Conservation (phyloP, 2,113 vertebrate species). For the Xenotilapia flavipinnis region DNA sequence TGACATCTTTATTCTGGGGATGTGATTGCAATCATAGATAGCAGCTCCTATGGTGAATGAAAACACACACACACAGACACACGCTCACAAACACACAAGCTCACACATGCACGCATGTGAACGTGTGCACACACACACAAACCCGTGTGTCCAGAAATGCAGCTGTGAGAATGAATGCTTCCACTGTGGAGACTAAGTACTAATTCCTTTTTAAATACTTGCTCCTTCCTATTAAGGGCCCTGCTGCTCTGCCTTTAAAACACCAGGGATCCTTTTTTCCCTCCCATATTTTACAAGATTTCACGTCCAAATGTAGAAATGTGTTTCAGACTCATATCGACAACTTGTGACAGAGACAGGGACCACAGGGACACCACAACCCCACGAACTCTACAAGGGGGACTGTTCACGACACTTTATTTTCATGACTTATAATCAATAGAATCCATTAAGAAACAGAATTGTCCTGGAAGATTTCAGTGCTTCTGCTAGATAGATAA, state of each 20-base stretch:
- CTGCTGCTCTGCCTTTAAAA: constrained; percentile 9
- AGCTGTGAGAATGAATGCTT: constrained; percentile 70
- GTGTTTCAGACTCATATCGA: neutral
- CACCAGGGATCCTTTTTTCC: neutral
- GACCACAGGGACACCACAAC: neutral
- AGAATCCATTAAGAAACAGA: constrained; percentile 27
- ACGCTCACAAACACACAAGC: neutral
- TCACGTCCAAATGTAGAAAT: neutral
- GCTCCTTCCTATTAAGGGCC: constrained; percentile 23
- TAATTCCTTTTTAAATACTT: constrained; percentile 53
- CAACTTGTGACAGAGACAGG: neutral
- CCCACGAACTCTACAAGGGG: neutral
- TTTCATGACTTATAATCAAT: constrained; percentile 49
- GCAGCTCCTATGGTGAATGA: constrained; percentile 31
- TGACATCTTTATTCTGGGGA: constrained; percentile 56
- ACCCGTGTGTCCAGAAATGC: constrained; percentile 56
- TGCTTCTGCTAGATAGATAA: neutral
- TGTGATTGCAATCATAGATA: constrained; percentile 62
- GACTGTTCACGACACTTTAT: neutral
- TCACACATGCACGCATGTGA: neutral
- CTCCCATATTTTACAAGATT: neutral
- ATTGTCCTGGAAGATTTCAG: neutral
- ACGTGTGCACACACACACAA: constrained; percentile 30
- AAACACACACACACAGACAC: constrained; percentile 6
- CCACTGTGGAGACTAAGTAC: constrained; percentile 59